These are phyloP conservation scores for Pelecanus crispus DNA, from an alignment of 2,113 vertebrate species.

Conservation along the genomic window DNA sequence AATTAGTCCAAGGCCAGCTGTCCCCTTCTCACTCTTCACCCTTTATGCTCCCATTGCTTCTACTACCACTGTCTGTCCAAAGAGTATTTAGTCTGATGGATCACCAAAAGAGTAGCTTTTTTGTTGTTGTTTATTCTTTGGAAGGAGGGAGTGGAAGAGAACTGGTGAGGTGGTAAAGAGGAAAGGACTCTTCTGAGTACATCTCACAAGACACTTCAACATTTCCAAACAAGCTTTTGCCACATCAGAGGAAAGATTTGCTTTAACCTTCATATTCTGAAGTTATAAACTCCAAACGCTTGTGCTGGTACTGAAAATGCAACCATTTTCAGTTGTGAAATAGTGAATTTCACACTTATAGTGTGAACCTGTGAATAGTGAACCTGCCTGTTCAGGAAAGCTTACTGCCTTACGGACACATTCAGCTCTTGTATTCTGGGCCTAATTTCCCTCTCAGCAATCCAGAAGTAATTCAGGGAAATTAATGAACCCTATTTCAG, in stretches of 20 bases:
- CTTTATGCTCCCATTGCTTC: neutral
- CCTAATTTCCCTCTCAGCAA: neutral
- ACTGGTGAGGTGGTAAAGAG: neutral
- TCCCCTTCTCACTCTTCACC: neutral
- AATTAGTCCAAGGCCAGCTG: slow-evolving; percentile 35
- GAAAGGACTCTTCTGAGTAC: neutral
- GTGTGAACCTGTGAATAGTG: too few species aligned
- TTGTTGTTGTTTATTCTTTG: neutral
- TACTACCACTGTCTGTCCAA: neutral
- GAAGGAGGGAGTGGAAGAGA: neutral
- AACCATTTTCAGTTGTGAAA: too few species aligned
- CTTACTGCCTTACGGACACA: neutral
- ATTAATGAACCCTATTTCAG: neutral
- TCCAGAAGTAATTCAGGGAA: neutral
- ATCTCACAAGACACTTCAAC: neutral
- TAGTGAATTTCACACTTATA: too few species aligned
- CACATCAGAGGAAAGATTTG: neutral
- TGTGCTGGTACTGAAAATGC: neutral
- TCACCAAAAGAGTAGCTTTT: neutral
- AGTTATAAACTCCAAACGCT: neutral
- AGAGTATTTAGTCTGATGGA: neutral
- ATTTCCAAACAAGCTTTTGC: neutral
- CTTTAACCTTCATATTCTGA: neutral
- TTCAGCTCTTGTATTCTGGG: neutral
- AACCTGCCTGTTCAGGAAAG: neutral